Conservation (phyloP, 2,888 invertebrate genomes). For the Pachycephus smyrnensis region DNA sequence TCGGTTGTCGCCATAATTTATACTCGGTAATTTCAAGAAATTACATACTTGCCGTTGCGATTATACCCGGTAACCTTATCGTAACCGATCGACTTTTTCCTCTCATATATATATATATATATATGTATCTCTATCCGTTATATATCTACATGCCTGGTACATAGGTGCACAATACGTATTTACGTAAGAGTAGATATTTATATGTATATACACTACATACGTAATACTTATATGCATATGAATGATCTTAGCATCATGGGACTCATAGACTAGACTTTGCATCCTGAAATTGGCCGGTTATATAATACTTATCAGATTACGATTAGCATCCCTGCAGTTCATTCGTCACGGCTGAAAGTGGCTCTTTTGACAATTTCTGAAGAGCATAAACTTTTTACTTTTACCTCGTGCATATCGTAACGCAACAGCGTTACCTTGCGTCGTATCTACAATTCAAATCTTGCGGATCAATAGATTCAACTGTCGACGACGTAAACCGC, state of each 20-base stretch:
- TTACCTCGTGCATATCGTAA: conserved; percentile 38
- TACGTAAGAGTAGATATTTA: neutral
- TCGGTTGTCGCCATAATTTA: neutral
- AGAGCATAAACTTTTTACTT: conserved; percentile 38
- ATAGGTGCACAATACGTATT: neutral
- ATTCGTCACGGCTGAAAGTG: neutral
- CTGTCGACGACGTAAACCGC: neutral
- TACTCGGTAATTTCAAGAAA: neutral
- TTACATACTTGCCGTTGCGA: neutral
- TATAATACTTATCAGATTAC: neutral
- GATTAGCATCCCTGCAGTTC: neutral
- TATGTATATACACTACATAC: neutral
- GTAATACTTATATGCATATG: neutral
- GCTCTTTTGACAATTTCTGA: neutral
- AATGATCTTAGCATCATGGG: neutral
- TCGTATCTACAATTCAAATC: conserved; percentile 56
- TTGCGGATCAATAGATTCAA: conserved; percentile 42
- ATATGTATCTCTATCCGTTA: too few relatives aligned
- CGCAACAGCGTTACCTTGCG: conserved; percentile 31
- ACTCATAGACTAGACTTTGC: neutral
- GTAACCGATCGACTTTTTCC: neutral
- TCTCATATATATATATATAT: neutral
- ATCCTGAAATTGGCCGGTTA: neutral
- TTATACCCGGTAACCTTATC: neutral
- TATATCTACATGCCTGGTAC: neutral